Base-by-base conservation (phyloP, 2,888 invertebrate species). In the Cyrtodaria siliqua region DNA sequence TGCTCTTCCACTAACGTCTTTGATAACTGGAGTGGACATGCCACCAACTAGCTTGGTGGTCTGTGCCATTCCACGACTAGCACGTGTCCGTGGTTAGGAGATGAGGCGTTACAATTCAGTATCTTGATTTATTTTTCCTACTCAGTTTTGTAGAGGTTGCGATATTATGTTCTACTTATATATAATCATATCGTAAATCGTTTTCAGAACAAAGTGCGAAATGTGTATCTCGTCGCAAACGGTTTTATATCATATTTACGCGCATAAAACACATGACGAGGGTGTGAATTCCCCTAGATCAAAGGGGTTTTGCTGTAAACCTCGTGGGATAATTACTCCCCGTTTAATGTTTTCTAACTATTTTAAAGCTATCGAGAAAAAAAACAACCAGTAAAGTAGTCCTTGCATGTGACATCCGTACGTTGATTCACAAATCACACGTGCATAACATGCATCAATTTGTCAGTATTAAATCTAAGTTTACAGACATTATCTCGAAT, bases 171-270 rank as follows among this genome's bases (percentile, higher is more conserved):
- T 33, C 4, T 12, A 33, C 12, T 33, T 33, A 33, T 33, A 33
- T 12, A 4, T 33, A 33, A 33, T 33, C 33, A 33, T 33, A 33
- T 33, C 33, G 4, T 33, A 33, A 33, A 8, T 33, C 12, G 33
- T 33, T 33, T 33, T 33, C 33, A 8, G 33, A 33, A 33, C 33
- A 33, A 33, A 33, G 33, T 26, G 47, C 18, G 16, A 47, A 29
- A 56, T 24, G 16, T 24, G 56, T 53, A 49, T n/a, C 49, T 18
- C 18, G 61, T 70, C 50, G 44, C 26, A 55, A 49, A 70, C 42
- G 62, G 29, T 50, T 63, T 73, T 62, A 67, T 72, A 63, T 64
- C 72, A 69, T 69, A 56, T 64, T 72, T 61, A 50, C 23, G n/a
- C 49, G 33, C 55, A 73, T 78, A 72, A 77, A 78, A 57, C 40